Conservation (phyloP, 2,888 invertebrate species). For the Corbicula japonica region DNA sequence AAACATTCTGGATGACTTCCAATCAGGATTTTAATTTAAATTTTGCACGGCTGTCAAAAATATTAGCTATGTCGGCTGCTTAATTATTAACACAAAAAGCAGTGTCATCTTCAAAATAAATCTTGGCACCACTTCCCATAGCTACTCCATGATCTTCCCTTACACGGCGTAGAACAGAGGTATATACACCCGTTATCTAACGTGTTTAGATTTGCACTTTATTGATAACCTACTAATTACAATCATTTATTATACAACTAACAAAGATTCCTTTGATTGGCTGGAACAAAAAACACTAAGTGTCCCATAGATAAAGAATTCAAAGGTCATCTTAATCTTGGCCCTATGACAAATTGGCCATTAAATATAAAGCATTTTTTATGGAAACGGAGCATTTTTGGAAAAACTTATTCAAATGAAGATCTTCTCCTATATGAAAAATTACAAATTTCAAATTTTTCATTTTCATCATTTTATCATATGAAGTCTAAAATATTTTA, state of each 20-base stretch:
- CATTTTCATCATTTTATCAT: no score
- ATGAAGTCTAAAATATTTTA: no score
- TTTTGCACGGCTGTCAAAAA: slow-evolving; percentile 34
- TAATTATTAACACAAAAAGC: slow-evolving; percentile 6
- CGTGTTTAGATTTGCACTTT: slow-evolving; percentile 28
- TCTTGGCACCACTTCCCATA: slow-evolving; percentile 15
- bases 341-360: slow-evolving; percentile 30
- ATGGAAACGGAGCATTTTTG: no score
- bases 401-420: no score
- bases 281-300: slow-evolving; percentile 13
- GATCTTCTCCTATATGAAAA: no score
- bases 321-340: slow-evolving; percentile 44
- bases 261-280: slow-evolving; percentile 17
- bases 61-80: slow-evolving; percentile 24
- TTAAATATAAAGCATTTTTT: no score
- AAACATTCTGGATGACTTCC: slow-evolving; percentile 56
- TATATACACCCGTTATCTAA: no score
- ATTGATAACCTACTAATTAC: slow-evolving; percentile 41
- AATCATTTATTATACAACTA: slow-evolving; percentile 18
- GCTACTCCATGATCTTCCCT: no score
- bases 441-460: no score
- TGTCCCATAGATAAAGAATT: slow-evolving; percentile 34
- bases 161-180: no score
- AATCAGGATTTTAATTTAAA: slow-evolving; percentile 36
- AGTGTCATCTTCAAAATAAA: not conserved